These are phyloP conservation scores for Sandelia bainsii DNA, from an alignment of 2,797 vertebrate species.

Conservation along the genomic window DNA sequence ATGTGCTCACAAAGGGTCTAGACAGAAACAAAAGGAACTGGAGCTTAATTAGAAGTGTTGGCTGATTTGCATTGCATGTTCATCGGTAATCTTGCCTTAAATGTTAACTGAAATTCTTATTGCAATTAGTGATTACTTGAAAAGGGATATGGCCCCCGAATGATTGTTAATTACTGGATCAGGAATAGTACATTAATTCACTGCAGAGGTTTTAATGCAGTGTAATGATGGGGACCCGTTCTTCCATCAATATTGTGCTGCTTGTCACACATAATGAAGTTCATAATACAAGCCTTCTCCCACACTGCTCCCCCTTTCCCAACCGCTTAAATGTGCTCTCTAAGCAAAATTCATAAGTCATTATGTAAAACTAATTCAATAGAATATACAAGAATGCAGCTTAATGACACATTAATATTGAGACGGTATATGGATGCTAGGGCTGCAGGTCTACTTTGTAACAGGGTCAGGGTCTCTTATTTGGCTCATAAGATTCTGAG, in stretches of 20 bases:
- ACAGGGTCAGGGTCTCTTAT: conserved; percentile 39
- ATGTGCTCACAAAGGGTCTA: conserved; percentile 68
- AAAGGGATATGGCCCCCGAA: conserved; percentile 81
- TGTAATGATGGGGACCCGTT: conserved; percentile 69
- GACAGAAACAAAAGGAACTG: conserved; percentile 61
- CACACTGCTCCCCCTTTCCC: conserved; percentile 23
- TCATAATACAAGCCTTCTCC: conserved; percentile 67
- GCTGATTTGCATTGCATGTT: conserved; percentile 81
- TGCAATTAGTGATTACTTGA: conserved; percentile 84
- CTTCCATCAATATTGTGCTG: conserved; percentile 77
- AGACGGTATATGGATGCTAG: conserved; percentile 28
- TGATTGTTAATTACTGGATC: conserved; percentile 84
- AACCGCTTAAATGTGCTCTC: conserved; percentile 62
- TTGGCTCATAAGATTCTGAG: conserved; percentile 38
- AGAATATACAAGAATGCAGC: conserved; percentile 65
- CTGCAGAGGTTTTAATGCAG: conserved; percentile 76
- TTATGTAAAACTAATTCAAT: conserved; percentile 78
- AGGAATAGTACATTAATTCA: conserved; percentile 81
- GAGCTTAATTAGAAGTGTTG: conserved; percentile 80
- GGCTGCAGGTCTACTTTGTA: conserved; percentile 42
- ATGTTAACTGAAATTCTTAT: conserved; percentile 82
- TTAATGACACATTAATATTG: conserved; percentile 69
- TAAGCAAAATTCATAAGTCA: conserved; percentile 70
- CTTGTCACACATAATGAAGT: conserved; percentile 81
- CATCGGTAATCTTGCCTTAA: conserved; percentile 80